Conservation (phyloP, 2,113 vertebrate genomes). For the Cyanoderma ruficeps region DNA sequence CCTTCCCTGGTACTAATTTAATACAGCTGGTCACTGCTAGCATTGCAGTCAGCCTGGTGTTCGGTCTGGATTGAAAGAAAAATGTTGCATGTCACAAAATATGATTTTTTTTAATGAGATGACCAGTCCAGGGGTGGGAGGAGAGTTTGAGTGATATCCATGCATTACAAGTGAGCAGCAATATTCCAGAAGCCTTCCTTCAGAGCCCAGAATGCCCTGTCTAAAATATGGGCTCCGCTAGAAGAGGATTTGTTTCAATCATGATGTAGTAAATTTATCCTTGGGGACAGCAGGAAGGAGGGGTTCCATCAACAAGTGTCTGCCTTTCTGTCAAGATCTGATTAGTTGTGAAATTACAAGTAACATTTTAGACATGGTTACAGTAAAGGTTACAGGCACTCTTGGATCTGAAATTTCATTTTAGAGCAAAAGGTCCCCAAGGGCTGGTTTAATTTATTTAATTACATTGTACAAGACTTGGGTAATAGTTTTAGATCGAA, state of each 20-base stretch:
- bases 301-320: slow-evolving; percentile 48
- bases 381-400: slow-evolving; percentile 71
- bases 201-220: not conserved
- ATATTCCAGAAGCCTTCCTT: not conserved
- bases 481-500: slow-evolving; percentile 76
- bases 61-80: not conserved
- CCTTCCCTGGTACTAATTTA: not conserved
- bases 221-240: slow-evolving; percentile 22
- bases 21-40: not conserved
- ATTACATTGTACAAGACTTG: slow-evolving; percentile 72
- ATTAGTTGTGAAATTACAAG: slow-evolving; percentile 75
- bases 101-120: not conserved
- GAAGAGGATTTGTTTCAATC: slow-evolving; percentile 45
- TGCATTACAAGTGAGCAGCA: not conserved
- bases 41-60: not conserved
- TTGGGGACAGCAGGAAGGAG: slow-evolving; percentile 16
- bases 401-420: slow-evolving; percentile 76
- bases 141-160: not conserved
- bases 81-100: not conserved
- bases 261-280: slow-evolving; percentile 37
- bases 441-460: slow-evolving; percentile 80
- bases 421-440: slow-evolving; percentile 70
- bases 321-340: slow-evolving; percentile 67
- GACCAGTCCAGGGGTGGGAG: rapidly evolving
- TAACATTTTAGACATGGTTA: slow-evolving; percentile 63